Percentiles rank a stretch among this genome's conserved stretches.
phyloP scores from a whole-genome alignment of 2,888 invertebrate species.

The Caenorhabditis japonica region DNA sequence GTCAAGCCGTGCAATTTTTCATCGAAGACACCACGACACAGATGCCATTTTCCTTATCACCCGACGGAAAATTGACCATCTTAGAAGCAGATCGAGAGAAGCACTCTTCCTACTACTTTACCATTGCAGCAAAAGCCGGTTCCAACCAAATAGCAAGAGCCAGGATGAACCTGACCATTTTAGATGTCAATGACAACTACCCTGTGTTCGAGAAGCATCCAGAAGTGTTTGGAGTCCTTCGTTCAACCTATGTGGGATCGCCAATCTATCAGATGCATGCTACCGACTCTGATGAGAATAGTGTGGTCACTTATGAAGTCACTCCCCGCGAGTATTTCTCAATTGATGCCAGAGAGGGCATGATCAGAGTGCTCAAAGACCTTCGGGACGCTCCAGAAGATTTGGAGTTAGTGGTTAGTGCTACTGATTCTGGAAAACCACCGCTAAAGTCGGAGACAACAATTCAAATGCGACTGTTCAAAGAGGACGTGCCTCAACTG shows the following conservation, averaged over 20 bases:
- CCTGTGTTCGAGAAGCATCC: conserved; percentile 64
- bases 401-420: conserved; percentile 57
- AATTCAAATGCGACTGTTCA: conserved; percentile 48
- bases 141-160: conserved; percentile 41
- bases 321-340: conserved; percentile 48
- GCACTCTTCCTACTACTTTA: conserved; percentile 57
- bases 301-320: conserved; percentile 59
- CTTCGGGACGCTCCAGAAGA: conserved; percentile 48
- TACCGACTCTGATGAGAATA: conserved; percentile 63
- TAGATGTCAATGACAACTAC: conserved; percentile 75
- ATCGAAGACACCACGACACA: conserved; percentile 47
- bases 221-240: conserved; percentile 49
- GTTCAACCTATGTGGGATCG: conserved; percentile 26
- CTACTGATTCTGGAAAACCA: conserved; percentile 68
- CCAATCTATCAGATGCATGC: conserved; percentile 59
- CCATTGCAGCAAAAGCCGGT: conserved; percentile 50
- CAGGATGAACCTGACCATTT: conserved; percentile 66
- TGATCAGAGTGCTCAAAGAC: conserved; percentile 42
- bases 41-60: conserved; percentile 43
- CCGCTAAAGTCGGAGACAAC: conserved; percentile 58
- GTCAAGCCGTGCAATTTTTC: conserved; percentile 24
- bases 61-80: conserved; percentile 66
- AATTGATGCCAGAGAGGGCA: conserved; percentile 52
- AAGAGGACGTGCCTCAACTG: conserved; percentile 34
- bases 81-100: conserved; percentile 72